A percentile compares a stretch with the other conserved stretches of the same genome.
These are phyloP conservation scores for Cerceris ruficornis DNA, from an alignment of 2,888 invertebrate genomes.

Conservation along the genomic window DNA sequence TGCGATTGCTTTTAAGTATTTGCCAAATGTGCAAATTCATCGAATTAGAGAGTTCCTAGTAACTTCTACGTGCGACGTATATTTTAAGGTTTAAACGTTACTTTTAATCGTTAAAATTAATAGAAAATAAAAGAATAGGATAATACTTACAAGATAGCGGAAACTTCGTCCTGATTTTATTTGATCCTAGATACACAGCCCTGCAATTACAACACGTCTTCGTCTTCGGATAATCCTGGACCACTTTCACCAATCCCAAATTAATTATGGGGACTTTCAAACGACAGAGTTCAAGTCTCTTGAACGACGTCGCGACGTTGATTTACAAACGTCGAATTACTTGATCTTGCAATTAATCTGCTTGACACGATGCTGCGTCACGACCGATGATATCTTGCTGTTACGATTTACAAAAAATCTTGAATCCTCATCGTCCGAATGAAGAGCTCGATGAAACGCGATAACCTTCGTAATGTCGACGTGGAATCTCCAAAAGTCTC, in stretches of 20 bases:
- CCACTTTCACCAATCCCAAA: constrained; percentile 55
- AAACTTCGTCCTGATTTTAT: constrained; percentile 11
- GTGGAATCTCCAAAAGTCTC: constrained; percentile 32
- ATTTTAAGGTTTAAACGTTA: background rate
- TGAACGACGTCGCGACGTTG: constrained; percentile 3
- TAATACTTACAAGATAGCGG: constrained; percentile 43
- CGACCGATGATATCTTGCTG: constrained; percentile 11
- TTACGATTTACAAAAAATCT: constrained; percentile 34
- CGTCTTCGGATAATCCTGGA: constrained; percentile 29
- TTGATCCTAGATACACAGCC: constrained; percentile 26
- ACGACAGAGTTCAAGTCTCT: constrained; percentile 3
- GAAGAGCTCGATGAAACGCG: constrained; percentile 6
- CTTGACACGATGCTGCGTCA: constrained; percentile 13
- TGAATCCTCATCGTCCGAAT: constrained; percentile 34
- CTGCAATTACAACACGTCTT: constrained; percentile 29
- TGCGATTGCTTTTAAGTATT: background rate
- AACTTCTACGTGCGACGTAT: too few species aligned
- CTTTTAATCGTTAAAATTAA: background rate
- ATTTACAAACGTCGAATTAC: constrained; percentile 4
- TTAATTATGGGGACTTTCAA: constrained; percentile 7
- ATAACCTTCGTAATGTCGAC: constrained; percentile 32
- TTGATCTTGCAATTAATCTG: constrained; percentile 34
- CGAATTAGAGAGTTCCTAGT: background rate
- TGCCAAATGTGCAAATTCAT: background rate
- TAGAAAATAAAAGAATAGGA: background rate